Percentiles rank a stretch among this genome's conserved stretches.
Conservation (phyloP, 2,113 vertebrate species). For the Rafetus swinhoei region DNA sequence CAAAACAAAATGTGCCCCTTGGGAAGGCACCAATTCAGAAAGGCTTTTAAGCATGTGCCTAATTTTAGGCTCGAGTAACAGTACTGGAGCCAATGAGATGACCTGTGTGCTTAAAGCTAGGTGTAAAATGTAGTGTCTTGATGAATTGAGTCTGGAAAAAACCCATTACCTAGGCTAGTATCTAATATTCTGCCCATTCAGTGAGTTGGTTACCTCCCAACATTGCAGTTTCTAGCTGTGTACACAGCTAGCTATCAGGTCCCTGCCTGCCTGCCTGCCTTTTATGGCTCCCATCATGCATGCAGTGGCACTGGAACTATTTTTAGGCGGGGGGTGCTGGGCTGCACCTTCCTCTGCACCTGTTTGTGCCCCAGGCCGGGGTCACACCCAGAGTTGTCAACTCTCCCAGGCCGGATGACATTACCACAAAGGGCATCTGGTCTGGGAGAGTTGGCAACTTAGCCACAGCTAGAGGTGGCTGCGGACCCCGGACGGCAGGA, state of each 20-base stretch:
- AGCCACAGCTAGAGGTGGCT: no score
- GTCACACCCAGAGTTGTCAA: no score
- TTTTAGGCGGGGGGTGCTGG: no score
- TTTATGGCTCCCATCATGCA: not conserved
- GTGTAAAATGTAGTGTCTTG: not conserved
- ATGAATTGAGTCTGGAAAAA: not conserved
- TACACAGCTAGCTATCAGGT: not conserved
- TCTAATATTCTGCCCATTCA: not conserved
- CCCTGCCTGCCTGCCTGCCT: not conserved
- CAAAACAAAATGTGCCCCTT: conserved; percentile 13
- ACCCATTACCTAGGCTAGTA: not conserved
- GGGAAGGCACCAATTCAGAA: conserved; percentile 35
- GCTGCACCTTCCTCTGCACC: no score
- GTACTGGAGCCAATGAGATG: conserved; percentile 12
- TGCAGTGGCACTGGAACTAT: no score
- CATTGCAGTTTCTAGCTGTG: not conserved
- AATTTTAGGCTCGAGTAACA: conserved; percentile 32
- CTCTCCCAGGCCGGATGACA: no score
- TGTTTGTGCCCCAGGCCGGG: no score
- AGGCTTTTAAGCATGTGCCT: conserved; percentile 20
- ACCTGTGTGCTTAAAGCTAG: not conserved
- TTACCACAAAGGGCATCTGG: no score
- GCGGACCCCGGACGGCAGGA: no score
- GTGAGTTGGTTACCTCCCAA: not conserved
- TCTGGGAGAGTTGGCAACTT: no score